Conservation (phyloP, 2,113 vertebrate genomes). For the Varanus komodoensis region DNA sequence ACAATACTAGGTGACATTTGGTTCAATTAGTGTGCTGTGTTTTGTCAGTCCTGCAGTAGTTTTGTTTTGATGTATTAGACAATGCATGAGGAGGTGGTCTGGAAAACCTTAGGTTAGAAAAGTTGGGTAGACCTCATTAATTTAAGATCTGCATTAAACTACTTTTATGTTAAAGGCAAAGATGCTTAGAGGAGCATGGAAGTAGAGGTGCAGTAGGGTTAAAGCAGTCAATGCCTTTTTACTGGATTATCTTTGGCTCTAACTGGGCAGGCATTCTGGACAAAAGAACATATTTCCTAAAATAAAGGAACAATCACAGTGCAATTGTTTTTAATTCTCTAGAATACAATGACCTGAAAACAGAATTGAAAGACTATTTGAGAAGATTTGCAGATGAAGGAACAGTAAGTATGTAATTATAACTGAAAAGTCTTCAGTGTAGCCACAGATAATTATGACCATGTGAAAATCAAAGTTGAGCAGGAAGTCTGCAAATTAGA, state of each 20-base stretch:
- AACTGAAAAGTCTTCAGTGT: neutral
- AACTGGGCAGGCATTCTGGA: neutral
- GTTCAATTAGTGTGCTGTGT: neutral
- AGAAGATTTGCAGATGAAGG: constrained; percentile 89
- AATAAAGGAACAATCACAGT: constrained; percentile 1
- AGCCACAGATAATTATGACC: neutral
- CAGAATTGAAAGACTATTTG: constrained; percentile 88
- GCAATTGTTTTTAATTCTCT: neutral
- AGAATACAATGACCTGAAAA: constrained; percentile 93
- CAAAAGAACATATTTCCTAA: neutral
- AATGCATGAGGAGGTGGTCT: neutral
- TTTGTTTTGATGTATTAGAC: neutral
- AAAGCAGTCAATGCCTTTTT: neutral
- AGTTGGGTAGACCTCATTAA: neutral
- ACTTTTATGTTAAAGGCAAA: neutral
- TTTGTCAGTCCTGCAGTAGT: neutral
- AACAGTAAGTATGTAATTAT: constrained; percentile 82
- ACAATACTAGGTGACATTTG: neutral
- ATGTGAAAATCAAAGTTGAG: neutral
- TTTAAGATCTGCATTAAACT: neutral
- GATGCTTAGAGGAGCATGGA: neutral
- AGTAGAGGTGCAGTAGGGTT: neutral
- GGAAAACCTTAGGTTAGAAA: neutral
- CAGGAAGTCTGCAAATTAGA: neutral
- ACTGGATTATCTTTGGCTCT: neutral